A percentile compares a stretch with the other conserved stretches of the same genome.
phyloP scores from a whole-genome alignment of 2,888 invertebrate species.

The Chelonus formosanus region DNA sequence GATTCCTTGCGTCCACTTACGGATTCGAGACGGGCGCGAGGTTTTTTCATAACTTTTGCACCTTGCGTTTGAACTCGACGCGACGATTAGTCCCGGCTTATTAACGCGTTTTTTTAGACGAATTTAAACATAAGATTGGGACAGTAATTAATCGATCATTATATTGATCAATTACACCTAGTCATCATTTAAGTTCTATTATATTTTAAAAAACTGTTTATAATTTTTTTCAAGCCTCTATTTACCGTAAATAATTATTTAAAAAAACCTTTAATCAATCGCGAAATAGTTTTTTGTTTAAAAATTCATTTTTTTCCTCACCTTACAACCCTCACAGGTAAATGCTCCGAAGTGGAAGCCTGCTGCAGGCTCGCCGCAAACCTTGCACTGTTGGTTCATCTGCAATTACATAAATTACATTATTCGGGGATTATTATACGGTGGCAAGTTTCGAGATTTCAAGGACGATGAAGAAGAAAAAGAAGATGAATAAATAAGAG shows the following conservation, averaged over 20 bases:
- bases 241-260: not conserved
- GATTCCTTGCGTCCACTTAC: constrained; percentile 56
- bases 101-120: constrained; percentile 43
- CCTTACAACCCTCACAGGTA: constrained; percentile 64
- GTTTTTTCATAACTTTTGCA: constrained; percentile 33
- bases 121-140: constrained; percentile 10
- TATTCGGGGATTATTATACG: constrained; percentile 35
- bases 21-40: constrained; percentile 46
- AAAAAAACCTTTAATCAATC: too few relatives aligned
- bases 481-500: constrained; percentile 13
- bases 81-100: constrained; percentile 50
- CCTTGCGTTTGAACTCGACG: constrained; percentile 30
- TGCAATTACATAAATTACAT: constrained; percentile 51
- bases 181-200: too few relatives aligned
- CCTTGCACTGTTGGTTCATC: constrained; percentile 64
- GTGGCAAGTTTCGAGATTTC: constrained; percentile 27
- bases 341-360: constrained; percentile 64
- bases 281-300: not conserved
- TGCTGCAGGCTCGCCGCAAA: constrained; percentile 63
- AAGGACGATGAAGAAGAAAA: constrained; percentile 14
- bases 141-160: constrained; percentile 11
- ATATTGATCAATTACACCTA: not conserved
- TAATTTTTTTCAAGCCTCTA: not conserved
- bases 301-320: constrained; percentile 43
- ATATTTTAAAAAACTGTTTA: not conserved